phyloP scores from a whole-genome alignment of 2,888 invertebrate species.

The Abrostola tripartita region DNA sequence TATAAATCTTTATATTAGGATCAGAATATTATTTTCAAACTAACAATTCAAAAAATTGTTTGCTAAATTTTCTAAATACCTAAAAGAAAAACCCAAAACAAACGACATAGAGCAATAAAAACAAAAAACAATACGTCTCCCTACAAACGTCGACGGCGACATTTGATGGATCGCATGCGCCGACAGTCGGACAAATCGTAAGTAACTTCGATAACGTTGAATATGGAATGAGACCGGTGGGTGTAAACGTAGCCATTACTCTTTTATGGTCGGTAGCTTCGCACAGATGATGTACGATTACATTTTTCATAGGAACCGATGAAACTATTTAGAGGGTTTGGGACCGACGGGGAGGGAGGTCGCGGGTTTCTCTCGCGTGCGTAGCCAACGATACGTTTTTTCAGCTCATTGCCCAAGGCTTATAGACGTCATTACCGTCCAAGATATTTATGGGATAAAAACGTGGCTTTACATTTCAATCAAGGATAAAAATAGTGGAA shows the following conservation, averaged over 20 bases:
- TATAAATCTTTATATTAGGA: too few relatives aligned
- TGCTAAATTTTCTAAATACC: too few relatives aligned
- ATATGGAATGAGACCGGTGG: conserved; percentile 68
- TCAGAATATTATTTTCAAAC: too few relatives aligned
- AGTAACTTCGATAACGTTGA: conserved; percentile 71
- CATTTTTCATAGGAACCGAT: conserved; percentile 76
- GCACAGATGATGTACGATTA: conserved; percentile 72
- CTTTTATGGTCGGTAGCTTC: conserved; percentile 64
- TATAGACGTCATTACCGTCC: conserved; percentile 82
- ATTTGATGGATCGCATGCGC: conserved; percentile 52
- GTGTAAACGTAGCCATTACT: conserved; percentile 63
- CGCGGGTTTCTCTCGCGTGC: conserved; percentile 61
- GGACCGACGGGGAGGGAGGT: conserved; percentile 19
- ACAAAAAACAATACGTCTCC: conserved; percentile 46
- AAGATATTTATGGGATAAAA: conserved; percentile 79
- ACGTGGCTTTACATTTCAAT: conserved; percentile 82
- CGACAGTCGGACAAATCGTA: conserved; percentile 55
- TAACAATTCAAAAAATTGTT: too few relatives aligned
- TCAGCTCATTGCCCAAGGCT: conserved; percentile 81
- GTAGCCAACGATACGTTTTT: conserved; percentile 77
- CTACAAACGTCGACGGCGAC: conserved; percentile 36
- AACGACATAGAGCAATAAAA: conserved; percentile 8
- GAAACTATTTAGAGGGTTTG: conserved; percentile 67
- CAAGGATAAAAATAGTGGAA: conserved; percentile 68
- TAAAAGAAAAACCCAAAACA: conserved; percentile 7